A percentile compares a stretch with the other conserved stretches of the same genome.
These are phyloP conservation scores for Dolomedes plantarius DNA, from an alignment of 2,888 invertebrate species.

Conservation along the genomic window DNA sequence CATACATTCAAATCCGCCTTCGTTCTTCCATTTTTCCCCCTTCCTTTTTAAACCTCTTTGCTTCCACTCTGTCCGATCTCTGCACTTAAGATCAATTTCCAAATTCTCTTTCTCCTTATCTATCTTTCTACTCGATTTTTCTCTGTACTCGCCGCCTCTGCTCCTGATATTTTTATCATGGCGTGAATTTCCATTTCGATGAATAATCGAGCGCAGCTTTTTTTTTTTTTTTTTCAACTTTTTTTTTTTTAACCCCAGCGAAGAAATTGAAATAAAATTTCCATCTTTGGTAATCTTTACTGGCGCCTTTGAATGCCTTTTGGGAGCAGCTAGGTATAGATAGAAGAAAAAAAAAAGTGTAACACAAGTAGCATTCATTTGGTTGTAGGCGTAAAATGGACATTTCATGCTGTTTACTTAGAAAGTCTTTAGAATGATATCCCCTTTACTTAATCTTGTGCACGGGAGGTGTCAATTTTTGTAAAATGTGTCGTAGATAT, in stretches of 20 bases:
- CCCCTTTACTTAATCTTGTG: too few relatives aligned
- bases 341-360: not conserved
- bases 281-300: not conserved
- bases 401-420: too few relatives aligned
- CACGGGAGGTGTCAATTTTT: too few relatives aligned
- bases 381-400: too few relatives aligned
- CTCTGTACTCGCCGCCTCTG: not conserved
- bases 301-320: not conserved
- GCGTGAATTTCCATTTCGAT: constrained; percentile 11
- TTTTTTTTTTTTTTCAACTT: not conserved
- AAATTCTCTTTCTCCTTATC: constrained; percentile 19
- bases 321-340: not conserved
- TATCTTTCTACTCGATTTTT: constrained; percentile 11
- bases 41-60: not conserved
- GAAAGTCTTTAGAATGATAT: too few relatives aligned
- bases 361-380: not conserved
- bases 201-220: not conserved
- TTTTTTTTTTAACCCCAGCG: not conserved
- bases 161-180: not conserved
- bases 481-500: too few relatives aligned
- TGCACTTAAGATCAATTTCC: constrained; percentile 45
- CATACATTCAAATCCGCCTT: not conserved
- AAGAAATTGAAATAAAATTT: constrained; percentile 7
- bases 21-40: not conserved
- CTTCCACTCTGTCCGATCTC: not conserved